Percentiles rank a stretch among this genome's conserved stretches.
These are phyloP conservation scores for Lanistes nyassanus DNA, from an alignment of 1,140 invertebrate genomes.

Conservation along the genomic window DNA sequence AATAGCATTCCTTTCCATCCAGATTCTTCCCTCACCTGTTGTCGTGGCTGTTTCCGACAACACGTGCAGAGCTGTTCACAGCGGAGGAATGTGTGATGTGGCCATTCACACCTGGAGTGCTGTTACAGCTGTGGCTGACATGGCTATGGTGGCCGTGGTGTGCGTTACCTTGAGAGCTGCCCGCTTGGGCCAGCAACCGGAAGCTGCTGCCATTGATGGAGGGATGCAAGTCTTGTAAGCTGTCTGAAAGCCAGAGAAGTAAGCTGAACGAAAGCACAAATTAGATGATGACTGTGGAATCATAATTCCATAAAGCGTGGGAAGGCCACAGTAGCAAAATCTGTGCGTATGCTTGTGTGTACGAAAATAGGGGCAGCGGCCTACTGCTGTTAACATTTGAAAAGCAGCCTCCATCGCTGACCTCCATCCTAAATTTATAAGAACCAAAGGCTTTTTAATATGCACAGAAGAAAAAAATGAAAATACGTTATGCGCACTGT, in stretches of 20 bases:
- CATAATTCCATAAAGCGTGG: no score
- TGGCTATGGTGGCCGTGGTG: no score
- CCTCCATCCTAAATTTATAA: no score
- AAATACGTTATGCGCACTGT: no score
- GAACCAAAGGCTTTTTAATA: no score
- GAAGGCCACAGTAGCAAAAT: no score
- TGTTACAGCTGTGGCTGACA: neutral
- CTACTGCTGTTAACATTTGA: no score
- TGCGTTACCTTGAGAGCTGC: no score
- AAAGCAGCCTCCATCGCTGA: no score
- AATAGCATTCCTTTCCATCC: neutral
- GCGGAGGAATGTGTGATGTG: neutral
- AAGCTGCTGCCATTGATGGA: constrained; percentile 25
- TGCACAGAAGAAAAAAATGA: no score
- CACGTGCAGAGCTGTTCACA: neutral
- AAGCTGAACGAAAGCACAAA: neutral
- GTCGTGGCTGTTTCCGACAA: neutral
- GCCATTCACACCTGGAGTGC: neutral
- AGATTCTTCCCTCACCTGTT: constrained; percentile 8
- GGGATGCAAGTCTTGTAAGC: constrained; percentile 16
- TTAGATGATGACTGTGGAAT: neutral
- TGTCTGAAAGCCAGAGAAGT: constrained; percentile 5
- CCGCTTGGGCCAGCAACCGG: neutral
- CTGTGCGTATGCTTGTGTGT: no score
- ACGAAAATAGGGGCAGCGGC: no score